These are phyloP conservation scores for Gallinago nigripennis DNA, from an alignment of 2,797 vertebrate genomes.

Conservation along the genomic window DNA sequence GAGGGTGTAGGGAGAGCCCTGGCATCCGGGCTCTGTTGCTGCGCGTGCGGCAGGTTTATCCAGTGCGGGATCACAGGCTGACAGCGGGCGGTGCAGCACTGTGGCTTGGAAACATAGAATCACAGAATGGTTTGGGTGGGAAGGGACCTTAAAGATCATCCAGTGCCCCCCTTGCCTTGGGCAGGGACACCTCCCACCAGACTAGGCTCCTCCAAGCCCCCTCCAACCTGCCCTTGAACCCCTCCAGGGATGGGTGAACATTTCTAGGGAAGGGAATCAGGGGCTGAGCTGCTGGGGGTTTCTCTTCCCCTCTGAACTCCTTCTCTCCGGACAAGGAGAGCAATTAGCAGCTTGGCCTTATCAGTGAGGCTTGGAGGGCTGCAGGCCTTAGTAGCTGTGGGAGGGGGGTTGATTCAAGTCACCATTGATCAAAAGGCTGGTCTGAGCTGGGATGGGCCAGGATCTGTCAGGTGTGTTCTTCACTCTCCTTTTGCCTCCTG, in stretches of 20 bases:
- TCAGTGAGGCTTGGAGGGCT: background rate
- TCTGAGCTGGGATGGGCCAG: background rate
- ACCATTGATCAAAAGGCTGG: background rate
- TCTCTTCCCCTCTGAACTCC: background rate
- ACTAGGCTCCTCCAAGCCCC: too few relatives aligned
- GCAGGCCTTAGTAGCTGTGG: background rate
- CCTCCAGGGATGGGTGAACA: too few relatives aligned
- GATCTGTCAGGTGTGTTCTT: background rate
- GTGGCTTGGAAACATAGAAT: background rate
- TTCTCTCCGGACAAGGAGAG: background rate
- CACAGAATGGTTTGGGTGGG: too few relatives aligned
- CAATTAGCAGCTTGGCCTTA: background rate
- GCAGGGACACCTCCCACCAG: too few relatives aligned
- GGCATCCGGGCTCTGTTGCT: background rate
- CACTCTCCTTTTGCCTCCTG: background rate
- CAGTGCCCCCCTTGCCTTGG: too few relatives aligned
- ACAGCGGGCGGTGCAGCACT: fast-evolving
- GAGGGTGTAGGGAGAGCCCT: background rate
- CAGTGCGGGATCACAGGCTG: background rate
- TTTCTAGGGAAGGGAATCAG: too few relatives aligned
- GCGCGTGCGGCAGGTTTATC: background rate
- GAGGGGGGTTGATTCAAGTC: background rate
- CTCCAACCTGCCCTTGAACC: too few relatives aligned
- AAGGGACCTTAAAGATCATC: too few relatives aligned
- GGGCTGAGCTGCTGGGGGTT: background rate